Conservation (phyloP, 92 coral and sea anemone genomes). For the Meandrina meandrites region DNA sequence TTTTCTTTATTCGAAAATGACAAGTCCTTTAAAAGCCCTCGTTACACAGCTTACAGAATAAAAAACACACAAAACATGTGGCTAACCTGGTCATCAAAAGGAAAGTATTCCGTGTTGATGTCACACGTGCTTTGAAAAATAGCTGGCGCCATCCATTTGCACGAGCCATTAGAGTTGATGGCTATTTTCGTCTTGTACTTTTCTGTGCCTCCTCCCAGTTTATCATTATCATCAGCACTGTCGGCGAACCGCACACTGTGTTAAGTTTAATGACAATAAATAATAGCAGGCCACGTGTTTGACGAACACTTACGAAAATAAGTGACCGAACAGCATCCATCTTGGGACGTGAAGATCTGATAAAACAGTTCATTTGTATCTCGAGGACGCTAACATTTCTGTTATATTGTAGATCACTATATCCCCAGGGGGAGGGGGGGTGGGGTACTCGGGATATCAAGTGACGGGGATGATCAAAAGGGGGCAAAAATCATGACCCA, state of each 20-base stretch:
- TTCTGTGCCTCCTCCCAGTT: conserved; percentile 83
- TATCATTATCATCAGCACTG: conserved; percentile 81
- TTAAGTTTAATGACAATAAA: conserved; percentile 29
- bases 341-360: background rate
- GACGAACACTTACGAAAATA: background rate
- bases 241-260: conserved; percentile 86
- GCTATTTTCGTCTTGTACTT: conserved; percentile 79
- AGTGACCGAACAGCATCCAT: background rate
- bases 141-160: conserved; percentile 82
- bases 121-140: conserved; percentile 87
- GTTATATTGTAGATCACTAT: background rate
- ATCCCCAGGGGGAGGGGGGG: no score
- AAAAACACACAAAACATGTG: no score
- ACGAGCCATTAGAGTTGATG: conserved; percentile 52
- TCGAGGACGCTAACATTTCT: no score
- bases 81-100: conserved; percentile 91
- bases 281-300: conserved; percentile 36
- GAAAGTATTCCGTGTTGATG: conserved; percentile 75
- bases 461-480: no score
- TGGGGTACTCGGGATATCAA: no score
- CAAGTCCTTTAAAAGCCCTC: no score
- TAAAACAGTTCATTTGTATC: background rate
- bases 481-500: no score
- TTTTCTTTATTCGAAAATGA: no score
- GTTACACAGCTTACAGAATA: no score